These are phyloP conservation scores for Haliclystus octoradiatus DNA, from an alignment of 30 jellyfish, hydroid and myxozoan species.

Conservation along the genomic window DNA sequence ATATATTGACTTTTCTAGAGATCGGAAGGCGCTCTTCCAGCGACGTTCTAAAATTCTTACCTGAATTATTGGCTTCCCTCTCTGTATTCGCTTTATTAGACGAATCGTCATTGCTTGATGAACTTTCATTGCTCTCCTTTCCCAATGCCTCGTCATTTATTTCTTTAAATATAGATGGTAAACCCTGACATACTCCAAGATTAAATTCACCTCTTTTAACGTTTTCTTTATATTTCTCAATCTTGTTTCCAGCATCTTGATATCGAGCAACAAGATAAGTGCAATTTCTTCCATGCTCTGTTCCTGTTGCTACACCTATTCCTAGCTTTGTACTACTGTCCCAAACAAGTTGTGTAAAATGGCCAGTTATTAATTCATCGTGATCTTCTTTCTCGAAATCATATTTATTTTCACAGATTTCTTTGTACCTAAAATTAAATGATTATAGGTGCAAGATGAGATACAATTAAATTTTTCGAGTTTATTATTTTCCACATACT, in stretches of 20 bases:
- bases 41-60: no score
- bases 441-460: not conserved
- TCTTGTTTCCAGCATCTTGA: slow-evolving; percentile 36
- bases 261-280: slow-evolving; percentile 61
- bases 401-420: slow-evolving; percentile 29
- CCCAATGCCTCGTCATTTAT: no score
- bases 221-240: slow-evolving; percentile 20
- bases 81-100: no score
- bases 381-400: slow-evolving; percentile 2
- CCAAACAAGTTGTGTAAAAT: slow-evolving; percentile 81
- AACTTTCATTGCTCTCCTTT: no score
- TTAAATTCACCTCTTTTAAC: slow-evolving; percentile 31
- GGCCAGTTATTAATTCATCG: slow-evolving; percentile 30
- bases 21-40: no score
- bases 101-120: no score
- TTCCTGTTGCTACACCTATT: slow-evolving; percentile 53
- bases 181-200: slow-evolving; percentile 3
- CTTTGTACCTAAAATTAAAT: slow-evolving; percentile 34
- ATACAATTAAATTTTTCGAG: no score
- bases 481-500: no score
- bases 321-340: slow-evolving; percentile 37
- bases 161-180: slow-evolving; percentile 2
- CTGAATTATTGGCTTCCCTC: no score
- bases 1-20: no score
- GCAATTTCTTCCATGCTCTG: slow-evolving; percentile 43